Evolutionary conservation across 2,888 invertebrate genomes (phyloP), one percentile per base, ranked within the genome.

Genomic region (Theretra japonica): DNA sequence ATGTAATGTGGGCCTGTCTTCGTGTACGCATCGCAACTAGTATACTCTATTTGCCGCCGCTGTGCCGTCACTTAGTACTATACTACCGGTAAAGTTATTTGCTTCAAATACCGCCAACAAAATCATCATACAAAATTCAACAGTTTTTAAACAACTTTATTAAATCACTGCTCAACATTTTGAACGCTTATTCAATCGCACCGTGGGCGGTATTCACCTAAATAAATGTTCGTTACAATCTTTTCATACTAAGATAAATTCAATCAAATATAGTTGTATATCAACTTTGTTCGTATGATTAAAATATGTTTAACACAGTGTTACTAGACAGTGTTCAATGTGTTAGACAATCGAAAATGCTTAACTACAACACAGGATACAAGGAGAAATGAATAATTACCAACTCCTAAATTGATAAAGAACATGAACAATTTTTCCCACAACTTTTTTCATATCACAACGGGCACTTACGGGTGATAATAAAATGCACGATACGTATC

Each of bases 1-100:
- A 75, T 77, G 73, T 73, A 62, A 41, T 76, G 77, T 82, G 83
- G 88, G 86, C 84, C 86, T 85, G 86, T 86, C 82, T 84, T 80
- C 80, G 82, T 80, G 75, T 78, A 74, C 76, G 80, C 80, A 82
- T 85, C 78, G 83, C 85, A 82, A 82, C 78, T 83, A 85, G 81
- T 79, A 76, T 82, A 81, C 77, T 79, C 19, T 76, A 72, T 75
- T 70, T 70, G 48, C 15, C 30, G 30, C 30, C 23, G 60, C 53
- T 30, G 30, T 70, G 53, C 6, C 53, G 60, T 33, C 60, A 6
- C 33, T 28, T 30, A n/a, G n/a, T n/a, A 33, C 23, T 30, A 21
- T 21, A 62, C 41, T 11, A 48, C 41, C 65, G 48, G 17, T 25
- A 41, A 48, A 65, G 17, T 6, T 65, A 25, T 23, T 17, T 15